These are phyloP conservation scores for Galleria mellonella DNA, from an alignment of 1,140 invertebrate species.

Conservation along the genomic window DNA sequence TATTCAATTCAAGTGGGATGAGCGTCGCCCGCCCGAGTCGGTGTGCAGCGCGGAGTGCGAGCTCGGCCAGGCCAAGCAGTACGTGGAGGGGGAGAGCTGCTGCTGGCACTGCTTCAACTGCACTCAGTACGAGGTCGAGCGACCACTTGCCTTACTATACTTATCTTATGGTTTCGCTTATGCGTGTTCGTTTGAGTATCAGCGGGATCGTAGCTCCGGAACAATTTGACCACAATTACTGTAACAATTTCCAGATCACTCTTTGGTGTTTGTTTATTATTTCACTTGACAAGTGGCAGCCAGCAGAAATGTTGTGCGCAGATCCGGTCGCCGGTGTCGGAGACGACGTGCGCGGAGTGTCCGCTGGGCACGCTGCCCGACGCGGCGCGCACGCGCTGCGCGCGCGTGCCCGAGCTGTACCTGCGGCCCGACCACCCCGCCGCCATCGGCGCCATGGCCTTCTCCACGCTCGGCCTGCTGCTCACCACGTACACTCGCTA, in stretches of 20 bases:
- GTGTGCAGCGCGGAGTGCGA: slow-evolving; percentile 92
- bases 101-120: slow-evolving; percentile 98
- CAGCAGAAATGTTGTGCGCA: slow-evolving; percentile 39
- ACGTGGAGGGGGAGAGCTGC: slow-evolving; percentile 92
- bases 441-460: slow-evolving; percentile 91
- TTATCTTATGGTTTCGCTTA: no score
- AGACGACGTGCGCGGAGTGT: slow-evolving; percentile 88
- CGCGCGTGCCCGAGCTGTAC: slow-evolving; percentile 87
- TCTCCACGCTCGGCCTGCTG: slow-evolving; percentile 84
- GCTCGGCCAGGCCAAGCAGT: slow-evolving; percentile 91
- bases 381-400: slow-evolving; percentile 81
- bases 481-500: slow-evolving; percentile 75
- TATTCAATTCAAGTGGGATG: slow-evolving; percentile 86
- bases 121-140: slow-evolving; percentile 87
- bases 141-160: no score
- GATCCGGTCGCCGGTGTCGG: slow-evolving; percentile 84
- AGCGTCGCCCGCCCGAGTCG: slow-evolving; percentile 86
- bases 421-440: slow-evolving; percentile 85
- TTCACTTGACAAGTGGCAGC: no score
- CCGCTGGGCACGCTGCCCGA: slow-evolving; percentile 89
- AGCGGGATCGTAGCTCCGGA: no score
- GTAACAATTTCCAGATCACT: no score
- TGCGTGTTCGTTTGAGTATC: no score
- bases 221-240: no score
- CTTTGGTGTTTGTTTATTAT: no score